Conservation (phyloP, 2,797 vertebrate genomes). For the Hydrolagus colliei region DNA sequence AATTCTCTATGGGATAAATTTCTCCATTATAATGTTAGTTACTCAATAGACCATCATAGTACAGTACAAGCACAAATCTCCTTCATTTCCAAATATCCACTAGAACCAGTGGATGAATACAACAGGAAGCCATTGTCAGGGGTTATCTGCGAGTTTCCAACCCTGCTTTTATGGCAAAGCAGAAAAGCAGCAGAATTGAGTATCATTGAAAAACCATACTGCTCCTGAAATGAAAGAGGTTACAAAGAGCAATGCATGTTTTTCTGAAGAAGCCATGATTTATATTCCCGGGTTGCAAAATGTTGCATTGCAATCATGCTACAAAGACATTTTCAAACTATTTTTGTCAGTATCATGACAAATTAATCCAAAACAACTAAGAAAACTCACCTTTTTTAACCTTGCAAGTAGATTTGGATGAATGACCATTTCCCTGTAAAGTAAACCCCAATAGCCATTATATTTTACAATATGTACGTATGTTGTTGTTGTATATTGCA, state of each 20-base stretch:
- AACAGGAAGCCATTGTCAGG: not conserved
- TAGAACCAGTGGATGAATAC: not conserved
- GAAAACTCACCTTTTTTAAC: constrained; percentile 17
- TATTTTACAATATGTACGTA: not conserved
- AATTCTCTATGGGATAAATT: not conserved
- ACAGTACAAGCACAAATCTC: too few species aligned
- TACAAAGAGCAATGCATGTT: not conserved
- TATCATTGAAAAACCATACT: not conserved
- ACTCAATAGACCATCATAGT: too few species aligned
- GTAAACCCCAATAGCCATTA: not conserved
- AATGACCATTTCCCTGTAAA: constrained; percentile 6
- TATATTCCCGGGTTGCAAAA: not conserved
- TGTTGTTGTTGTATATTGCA: too few species aligned
- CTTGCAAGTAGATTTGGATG: not conserved
- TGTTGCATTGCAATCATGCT: not conserved
- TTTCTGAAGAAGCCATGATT: not conserved
- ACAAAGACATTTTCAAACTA: not conserved
- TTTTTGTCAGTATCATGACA: not conserved
- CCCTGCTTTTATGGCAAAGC: not conserved
- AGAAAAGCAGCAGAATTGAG: not conserved
- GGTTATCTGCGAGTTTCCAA: not conserved
- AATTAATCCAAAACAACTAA: not conserved
- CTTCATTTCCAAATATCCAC: too few species aligned
- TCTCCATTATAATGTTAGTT: not conserved
- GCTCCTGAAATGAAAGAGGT: not conserved